These are phyloP conservation scores for Heteromyza rotundicornis DNA, from an alignment of 2,888 invertebrate genomes.

Conservation along the genomic window DNA sequence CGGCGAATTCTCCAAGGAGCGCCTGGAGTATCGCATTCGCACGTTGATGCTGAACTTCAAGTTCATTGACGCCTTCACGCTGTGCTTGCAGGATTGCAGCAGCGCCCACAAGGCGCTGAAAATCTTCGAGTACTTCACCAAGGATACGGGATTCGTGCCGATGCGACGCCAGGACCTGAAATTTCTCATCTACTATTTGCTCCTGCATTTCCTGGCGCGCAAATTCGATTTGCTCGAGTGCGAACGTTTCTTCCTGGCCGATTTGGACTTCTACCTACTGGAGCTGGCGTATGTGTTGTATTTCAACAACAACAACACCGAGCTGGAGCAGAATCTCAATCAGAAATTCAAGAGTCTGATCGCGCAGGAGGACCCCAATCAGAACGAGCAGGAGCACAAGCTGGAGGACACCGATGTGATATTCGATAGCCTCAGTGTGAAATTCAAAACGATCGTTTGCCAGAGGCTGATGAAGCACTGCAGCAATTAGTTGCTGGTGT, in stretches of 20 bases:
- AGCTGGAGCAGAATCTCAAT: conserved; percentile 57
- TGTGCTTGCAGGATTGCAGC: conserved; percentile 55
- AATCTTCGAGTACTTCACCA: conserved; percentile 63
- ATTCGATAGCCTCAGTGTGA: conserved; percentile 60
- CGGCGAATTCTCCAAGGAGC: conserved; percentile 50
- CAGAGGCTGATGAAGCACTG: conserved; percentile 59
- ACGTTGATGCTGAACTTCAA: conserved; percentile 62
- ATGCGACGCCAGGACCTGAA: conserved; percentile 60
- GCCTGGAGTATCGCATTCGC: conserved; percentile 59
- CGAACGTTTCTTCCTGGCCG: conserved; percentile 59
- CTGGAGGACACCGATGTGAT: conserved; percentile 60
- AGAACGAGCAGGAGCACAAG: conserved; percentile 37
- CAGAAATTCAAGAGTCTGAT: conserved; percentile 54
- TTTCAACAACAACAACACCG: conserved; percentile 60
- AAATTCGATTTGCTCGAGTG: conserved; percentile 58
- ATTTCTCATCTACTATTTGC: conserved; percentile 60
- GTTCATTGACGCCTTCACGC: conserved; percentile 59
- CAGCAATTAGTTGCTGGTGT: conserved; percentile 44
- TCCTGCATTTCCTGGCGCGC: conserved; percentile 56
- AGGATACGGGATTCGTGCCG: conserved; percentile 62
- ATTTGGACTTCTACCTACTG: conserved; percentile 61
- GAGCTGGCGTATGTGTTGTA: conserved; percentile 61
- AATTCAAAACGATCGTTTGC: conserved; percentile 61
- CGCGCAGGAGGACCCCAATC: conserved; percentile 33
- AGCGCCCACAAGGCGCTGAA: conserved; percentile 55